Percentiles rank a stretch among this genome's conserved stretches.
These are phyloP conservation scores for Rhamphomyia laevipes DNA, from an alignment of 2,888 invertebrate species.

Conservation along the genomic window DNA sequence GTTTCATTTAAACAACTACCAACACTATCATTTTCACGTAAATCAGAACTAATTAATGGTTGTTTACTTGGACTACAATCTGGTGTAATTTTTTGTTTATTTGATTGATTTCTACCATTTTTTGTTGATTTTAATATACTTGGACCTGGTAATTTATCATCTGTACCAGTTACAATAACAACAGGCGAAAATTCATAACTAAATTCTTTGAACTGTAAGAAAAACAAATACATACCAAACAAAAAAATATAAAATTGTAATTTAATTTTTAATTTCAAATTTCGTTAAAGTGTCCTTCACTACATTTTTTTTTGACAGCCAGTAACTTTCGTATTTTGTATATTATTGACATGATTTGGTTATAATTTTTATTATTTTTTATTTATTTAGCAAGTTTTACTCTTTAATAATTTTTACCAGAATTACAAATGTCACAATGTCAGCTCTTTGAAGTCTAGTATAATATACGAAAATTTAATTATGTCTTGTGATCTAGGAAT, in stretches of 20 bases:
- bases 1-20: slow-evolving; percentile 21
- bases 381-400: too few relatives aligned
- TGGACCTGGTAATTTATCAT: slow-evolving; percentile 27
- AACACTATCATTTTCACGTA: slow-evolving; percentile 21
- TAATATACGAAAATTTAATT: too few relatives aligned
- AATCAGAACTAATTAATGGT: slow-evolving; percentile 23
- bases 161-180: slow-evolving; percentile 15
- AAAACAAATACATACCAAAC: background rate
- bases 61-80: slow-evolving; percentile 27
- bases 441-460: too few relatives aligned
- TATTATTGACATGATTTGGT: too few relatives aligned
- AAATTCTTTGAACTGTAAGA: slow-evolving; percentile 20
- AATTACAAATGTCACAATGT: too few relatives aligned
- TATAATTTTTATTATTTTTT: too few relatives aligned
- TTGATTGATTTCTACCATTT: slow-evolving; percentile 8
- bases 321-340: too few relatives aligned
- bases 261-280: background rate
- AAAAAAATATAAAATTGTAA: slow-evolving; percentile 1
- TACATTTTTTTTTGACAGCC: too few relatives aligned
- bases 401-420: too few relatives aligned
- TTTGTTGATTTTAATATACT: slow-evolving; percentile 38
- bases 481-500: too few relatives aligned
- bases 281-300: too few relatives aligned
- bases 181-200: slow-evolving; percentile 35
- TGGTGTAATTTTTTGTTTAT: slow-evolving; percentile 14